Evolutionary conservation across 2,113 vertebrate genomes (phyloP), one percentile per base, ranked within the genome.

Genomic region (Polypterus senegalus): DNA sequence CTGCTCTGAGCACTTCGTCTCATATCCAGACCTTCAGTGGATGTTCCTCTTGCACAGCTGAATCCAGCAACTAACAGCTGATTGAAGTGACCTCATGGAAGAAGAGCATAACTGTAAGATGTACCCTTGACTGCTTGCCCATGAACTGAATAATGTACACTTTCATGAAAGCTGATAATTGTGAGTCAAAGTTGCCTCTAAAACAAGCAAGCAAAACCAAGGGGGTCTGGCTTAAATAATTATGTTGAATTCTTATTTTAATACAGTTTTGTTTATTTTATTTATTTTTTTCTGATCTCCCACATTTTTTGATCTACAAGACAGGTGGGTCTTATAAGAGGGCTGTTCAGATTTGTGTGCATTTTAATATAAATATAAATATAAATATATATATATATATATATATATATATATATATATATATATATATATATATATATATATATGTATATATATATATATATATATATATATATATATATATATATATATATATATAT

Each of bases 121-220:
- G 69, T 86, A 86, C 88, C 86, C 83, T 87, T 87, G 86, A 89
- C 89, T 86, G 91, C 88, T 89, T 91, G 86, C 86, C 86, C 84
- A 79, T 86, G 77, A 88, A 88, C 70, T 86, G 86, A 91, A 83
- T 88, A 88, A 84, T 85, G 86, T 85, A 89, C 77, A 71, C 66
- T 70, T 76, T 77, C 73, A 77, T 27, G 71, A 68, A 64, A 67
- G 67, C 73, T 70, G 73, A 75, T 79, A 69, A 79, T 49, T 54
- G 71, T 7, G 56, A 74, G 78, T 74, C 76, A 69, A 74, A 57
- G 74, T 71, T 72, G 57, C 57, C 66, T 3, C 46, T 64, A 74
- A 70, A 64, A 60, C 45, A 63, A 57, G 48, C 48, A 54, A 43
- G 48, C 53, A 62, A 49, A 54, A 58, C 55, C 27, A 27, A 27